Conservation (phyloP, 2,888 invertebrate species). For the Chrysodeixis includens region DNA sequence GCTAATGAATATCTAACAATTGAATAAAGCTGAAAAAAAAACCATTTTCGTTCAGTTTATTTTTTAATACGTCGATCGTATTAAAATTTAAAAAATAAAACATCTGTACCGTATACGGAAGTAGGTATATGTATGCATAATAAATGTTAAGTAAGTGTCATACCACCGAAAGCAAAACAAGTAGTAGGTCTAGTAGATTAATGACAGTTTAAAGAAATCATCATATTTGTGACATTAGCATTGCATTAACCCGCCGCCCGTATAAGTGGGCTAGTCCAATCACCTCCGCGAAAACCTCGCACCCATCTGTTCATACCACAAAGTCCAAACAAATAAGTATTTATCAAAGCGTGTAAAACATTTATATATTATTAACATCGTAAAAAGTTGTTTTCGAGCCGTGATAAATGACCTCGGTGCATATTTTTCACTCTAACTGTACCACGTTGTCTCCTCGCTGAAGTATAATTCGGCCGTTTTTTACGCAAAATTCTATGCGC, state of each 20-base stretch:
- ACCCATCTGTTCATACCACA: conserved; percentile 46
- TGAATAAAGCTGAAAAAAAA: background rate
- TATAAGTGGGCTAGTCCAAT: conserved; percentile 72
- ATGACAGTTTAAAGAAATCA: conserved; percentile 66
- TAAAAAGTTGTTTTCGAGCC: conserved; percentile 56
- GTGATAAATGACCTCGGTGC: conserved; percentile 65
- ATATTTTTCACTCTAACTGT: conserved; percentile 59
- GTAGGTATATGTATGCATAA: conserved; percentile 15
- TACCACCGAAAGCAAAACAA: conserved; percentile 64
- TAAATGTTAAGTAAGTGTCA: conserved; percentile 31
- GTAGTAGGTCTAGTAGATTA: conserved; percentile 67
- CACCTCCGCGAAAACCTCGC: conserved; percentile 46
- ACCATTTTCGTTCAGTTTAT: background rate
- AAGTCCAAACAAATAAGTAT: conserved; percentile 39
- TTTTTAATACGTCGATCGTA: too few species aligned
- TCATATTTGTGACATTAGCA: conserved; percentile 67
- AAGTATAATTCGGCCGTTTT: conserved; percentile 63
- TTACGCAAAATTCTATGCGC: conserved; percentile 57
- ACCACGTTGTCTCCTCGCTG: conserved; percentile 39
- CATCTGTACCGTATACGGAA: conserved; percentile 13
- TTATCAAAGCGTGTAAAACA: conserved; percentile 33
- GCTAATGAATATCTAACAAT: background rate
- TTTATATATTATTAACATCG: conserved; percentile 28
- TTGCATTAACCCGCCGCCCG: conserved; percentile 69
- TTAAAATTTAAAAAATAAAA: conserved; percentile 19